phyloP scores from a whole-genome alignment of 1,140 invertebrate genomes.

The Temnothorax nylanderi region DNA sequence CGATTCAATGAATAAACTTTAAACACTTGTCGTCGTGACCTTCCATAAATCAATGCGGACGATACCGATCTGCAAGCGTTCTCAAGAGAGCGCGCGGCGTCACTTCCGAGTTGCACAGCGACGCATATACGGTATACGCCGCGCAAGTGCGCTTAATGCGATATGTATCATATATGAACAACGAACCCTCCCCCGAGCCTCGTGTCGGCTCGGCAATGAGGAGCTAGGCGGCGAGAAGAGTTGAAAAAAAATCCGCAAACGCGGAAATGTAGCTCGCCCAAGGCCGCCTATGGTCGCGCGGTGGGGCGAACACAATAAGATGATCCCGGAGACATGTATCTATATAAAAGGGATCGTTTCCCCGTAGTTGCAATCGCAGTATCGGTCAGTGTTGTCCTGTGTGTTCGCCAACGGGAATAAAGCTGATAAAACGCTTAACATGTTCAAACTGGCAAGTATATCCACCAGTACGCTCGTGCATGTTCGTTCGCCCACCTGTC shows the following conservation, averaged over 20 bases:
- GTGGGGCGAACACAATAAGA: conserved; percentile 61
- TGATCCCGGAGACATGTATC: conserved; percentile 45
- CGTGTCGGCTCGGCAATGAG: neutral
- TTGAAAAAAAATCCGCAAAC: conserved; percentile 34
- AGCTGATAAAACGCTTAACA: conserved; percentile 76
- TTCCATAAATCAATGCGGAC: conserved; percentile 69
- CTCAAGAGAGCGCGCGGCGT: neutral
- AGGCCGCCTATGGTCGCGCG: conserved; percentile 39
- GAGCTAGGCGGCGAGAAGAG: neutral
- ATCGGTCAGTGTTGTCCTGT: conserved; percentile 53
- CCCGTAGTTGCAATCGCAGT: conserved; percentile 53
- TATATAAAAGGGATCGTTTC: conserved; percentile 71
- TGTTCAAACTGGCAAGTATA: conserved; percentile 76
- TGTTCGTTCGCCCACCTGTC: neutral
- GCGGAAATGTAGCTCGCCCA: conserved; percentile 53
- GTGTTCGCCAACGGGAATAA: conserved; percentile 66
- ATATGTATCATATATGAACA: conserved; percentile 10
- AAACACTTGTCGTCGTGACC: conserved; percentile 47
- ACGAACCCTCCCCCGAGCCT: neutral
- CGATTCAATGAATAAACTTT: conserved; percentile 49
- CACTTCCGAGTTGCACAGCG: conserved; percentile 51
- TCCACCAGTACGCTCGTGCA: neutral
- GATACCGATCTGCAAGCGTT: conserved; percentile 66
- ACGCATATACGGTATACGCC: neutral
- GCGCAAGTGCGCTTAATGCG: neutral